Evolutionary conservation across 2,113 vertebrate genomes (phyloP).

Genomic region (Gila orcuttii): DNA sequence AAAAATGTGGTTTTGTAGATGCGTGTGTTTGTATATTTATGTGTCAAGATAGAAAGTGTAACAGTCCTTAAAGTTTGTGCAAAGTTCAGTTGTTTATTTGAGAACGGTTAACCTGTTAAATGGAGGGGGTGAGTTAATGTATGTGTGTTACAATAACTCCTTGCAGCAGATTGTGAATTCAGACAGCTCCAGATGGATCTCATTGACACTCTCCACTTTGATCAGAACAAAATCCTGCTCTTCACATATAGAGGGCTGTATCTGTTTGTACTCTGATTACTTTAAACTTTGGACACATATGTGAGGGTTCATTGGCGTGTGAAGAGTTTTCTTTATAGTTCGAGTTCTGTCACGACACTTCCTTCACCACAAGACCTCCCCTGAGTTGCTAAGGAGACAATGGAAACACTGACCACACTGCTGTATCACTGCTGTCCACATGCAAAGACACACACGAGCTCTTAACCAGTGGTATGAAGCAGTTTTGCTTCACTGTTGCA

Average conservation of each 20-base stretch:
- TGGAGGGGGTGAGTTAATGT: not conserved
- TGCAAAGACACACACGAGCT: not conserved
- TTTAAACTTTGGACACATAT: conserved; percentile 16
- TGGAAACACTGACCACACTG: conserved; percentile 24
- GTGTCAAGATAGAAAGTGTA: not conserved
- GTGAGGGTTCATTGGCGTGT: conserved; percentile 16
- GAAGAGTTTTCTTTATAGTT: conserved; percentile 7
- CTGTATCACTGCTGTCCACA: not conserved
- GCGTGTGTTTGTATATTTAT: conserved; percentile 30
- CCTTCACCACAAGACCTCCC: not conserved
- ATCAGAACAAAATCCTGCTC: conserved; percentile 19
- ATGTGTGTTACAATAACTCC: not conserved
- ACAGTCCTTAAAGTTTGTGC: not conserved
- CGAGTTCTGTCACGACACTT: conserved; percentile 1
- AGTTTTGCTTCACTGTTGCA: not conserved
- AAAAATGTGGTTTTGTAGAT: conserved; percentile 18
- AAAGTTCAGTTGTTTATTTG: conserved; percentile 7
- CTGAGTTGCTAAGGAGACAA: not conserved
- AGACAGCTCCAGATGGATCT: conserved; percentile 29
- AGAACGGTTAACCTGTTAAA: conserved; percentile 2
- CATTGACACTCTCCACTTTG: conserved; percentile 39
- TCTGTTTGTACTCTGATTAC: conserved; percentile 25
- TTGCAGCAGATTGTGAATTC: conserved; percentile 3
- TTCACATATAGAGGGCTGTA: conserved; percentile 1
- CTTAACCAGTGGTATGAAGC: not conserved